A percentile compares a stretch with the other conserved stretches of the same genome.
Conservation (phyloP, 1,140 invertebrate species). For the Copidosoma floridanum region DNA sequence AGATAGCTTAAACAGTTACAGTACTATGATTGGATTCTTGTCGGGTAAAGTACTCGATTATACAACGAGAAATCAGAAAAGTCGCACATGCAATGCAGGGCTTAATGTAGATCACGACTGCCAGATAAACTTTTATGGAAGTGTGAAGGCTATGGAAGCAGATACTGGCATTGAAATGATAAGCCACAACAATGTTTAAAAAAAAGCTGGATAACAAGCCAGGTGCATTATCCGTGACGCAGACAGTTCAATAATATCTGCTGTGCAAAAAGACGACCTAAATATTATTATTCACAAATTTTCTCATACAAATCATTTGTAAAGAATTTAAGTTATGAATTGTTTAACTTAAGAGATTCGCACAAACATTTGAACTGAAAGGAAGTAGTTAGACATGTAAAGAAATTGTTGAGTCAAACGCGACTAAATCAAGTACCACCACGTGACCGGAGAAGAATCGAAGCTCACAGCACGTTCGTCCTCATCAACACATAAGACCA, state of each 20-base stretch:
- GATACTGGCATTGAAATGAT: conserved; percentile 25
- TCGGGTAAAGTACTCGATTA: too few species aligned
- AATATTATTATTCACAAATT: conserved; percentile 27
- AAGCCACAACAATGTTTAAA: conserved; percentile 24
- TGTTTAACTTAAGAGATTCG: conserved; percentile 18
- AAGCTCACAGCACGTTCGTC: too few species aligned
- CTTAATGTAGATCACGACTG: conserved; percentile 15
- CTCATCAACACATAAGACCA: too few species aligned
- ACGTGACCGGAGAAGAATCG: too few species aligned
- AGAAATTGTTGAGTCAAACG: too few species aligned
- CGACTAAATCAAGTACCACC: too few species aligned
- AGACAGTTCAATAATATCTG: conserved; percentile 27
- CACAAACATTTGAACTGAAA: conserved; percentile 20
- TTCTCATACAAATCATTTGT: conserved; percentile 31
- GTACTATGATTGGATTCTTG: conserved; percentile 26
- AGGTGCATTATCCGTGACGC: conserved; percentile 28
- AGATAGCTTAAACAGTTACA: conserved; percentile 28
- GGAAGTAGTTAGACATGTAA: conserved; percentile 23
- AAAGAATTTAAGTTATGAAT: conserved; percentile 29
- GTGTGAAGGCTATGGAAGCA: conserved; percentile 31
- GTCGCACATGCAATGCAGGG: conserved; percentile 12
- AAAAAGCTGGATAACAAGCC: conserved; percentile 19
- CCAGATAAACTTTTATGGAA: conserved; percentile 21
- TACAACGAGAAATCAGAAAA: conserved; percentile 23
- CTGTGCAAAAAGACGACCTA: conserved; percentile 16